Base-by-base conservation (phyloP, 2,888 invertebrate genomes). In the Acanthosoma haemorrhoidale region DNA sequence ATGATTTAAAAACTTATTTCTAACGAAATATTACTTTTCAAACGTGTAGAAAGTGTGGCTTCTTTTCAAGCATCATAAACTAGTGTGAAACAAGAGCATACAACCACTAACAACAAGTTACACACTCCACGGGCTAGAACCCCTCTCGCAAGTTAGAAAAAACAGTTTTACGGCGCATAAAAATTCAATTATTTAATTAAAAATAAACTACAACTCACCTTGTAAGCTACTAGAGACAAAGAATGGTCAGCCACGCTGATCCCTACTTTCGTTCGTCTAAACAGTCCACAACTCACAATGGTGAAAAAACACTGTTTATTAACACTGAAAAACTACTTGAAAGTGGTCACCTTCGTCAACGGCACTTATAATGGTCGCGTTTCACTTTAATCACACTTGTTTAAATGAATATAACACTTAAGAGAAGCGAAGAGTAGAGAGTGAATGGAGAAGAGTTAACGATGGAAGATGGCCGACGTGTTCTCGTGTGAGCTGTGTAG, bases 231-330 rank as follows among this genome's bases (percentile, higher is more conserved):
- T 67, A 73, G 73, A 72, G 73, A 75, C 75, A 73, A 75, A 75
- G 73, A 73, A 67, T 69, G 72, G 70, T 41, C 59, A 70, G 75
- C 75, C 75, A 75, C 75, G 75, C 75, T 75, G 75, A 68, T 59
- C 68, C 39, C 59, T 39, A 59, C 59, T 31, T 58, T 34, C 16
- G 43, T 51, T 36, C 38, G 31, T 25, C 36, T 43, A 32, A 67
- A 32, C 32, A 43, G 43, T 67, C 51, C 60, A 57, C 67, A 68
- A 57, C 38, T 36, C 29, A 68, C 63, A 68, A 63, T 36, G 57
- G 63, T 39, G 60, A 69, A n/a, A n/a, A 68, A 63, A 58, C 63
- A 71, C 71, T 25, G 63, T 43, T 67, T 67, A 67, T 32, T 57
- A 51, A 51, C 67, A 67, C 67, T 57, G n/a, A 32, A 34, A 51